phyloP scores from a whole-genome alignment of 2,797 vertebrate genomes.

The Urocyon cinereoargenteus region DNA sequence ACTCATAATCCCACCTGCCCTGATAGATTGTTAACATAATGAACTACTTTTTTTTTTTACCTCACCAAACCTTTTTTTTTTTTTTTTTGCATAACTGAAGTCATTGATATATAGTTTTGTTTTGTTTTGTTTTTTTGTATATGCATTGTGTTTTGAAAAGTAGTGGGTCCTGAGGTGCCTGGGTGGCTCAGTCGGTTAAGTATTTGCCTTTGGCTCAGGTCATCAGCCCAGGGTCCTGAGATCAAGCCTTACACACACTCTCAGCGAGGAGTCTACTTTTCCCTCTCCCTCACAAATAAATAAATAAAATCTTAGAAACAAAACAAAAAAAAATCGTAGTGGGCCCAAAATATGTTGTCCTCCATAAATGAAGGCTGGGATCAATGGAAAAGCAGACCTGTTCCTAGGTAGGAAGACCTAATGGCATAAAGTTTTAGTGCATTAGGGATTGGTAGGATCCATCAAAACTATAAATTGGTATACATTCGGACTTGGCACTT shows the following conservation, averaged over 20 bases:
- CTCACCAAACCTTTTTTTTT: background rate
- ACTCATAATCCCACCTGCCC: background rate
- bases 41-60: background rate
- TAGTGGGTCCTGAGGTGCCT: background rate
- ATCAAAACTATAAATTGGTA: background rate
- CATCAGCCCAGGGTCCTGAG: background rate
- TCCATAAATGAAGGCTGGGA: background rate
- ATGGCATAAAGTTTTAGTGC: background rate
- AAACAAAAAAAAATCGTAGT: background rate
- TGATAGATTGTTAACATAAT: background rate
- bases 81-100: background rate
- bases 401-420: background rate
- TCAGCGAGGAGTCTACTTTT: background rate
- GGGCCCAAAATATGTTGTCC: background rate
- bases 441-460: background rate
- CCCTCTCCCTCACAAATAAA: background rate
- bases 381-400: background rate
- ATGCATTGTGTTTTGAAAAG: background rate
- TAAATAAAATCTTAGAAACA: background rate
- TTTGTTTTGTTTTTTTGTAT: background rate
- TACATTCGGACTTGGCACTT: background rate
- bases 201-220: background rate
- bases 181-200: background rate
- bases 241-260: background rate
- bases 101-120: background rate